phyloP scores from a whole-genome alignment of 2,888 invertebrate genomes.

The Uropetala carovei region DNA sequence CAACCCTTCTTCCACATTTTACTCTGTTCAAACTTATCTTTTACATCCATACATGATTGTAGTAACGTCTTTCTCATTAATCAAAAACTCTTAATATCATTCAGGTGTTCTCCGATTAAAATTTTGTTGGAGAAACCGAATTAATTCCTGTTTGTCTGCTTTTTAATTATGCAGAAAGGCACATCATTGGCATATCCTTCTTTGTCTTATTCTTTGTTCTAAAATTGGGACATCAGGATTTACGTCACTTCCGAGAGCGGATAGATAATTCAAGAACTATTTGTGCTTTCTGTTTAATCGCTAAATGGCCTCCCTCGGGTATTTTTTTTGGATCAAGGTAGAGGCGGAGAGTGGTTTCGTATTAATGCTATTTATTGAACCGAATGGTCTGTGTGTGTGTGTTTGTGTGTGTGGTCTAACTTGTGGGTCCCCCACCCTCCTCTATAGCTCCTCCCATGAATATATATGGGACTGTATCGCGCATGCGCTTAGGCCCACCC shows the following conservation, averaged over 20 bases:
- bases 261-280: conserved; percentile 62
- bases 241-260: conserved; percentile 39
- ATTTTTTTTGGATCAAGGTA: conserved; percentile 60
- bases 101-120: too few species aligned
- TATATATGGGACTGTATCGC: conserved; percentile 59
- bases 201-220: conserved; percentile 56
- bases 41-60: too few species aligned
- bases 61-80: too few species aligned
- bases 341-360: conserved; percentile 59
- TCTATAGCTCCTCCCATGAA: conserved; percentile 64
- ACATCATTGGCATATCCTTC: conserved; percentile 14
- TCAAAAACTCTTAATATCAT: too few species aligned
- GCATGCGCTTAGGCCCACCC: conserved; percentile 59
- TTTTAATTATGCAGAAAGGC: conserved; percentile 18
- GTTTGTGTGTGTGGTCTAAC: conserved; percentile 57
- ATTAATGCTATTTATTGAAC: conserved; percentile 64
- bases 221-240: conserved; percentile 57
- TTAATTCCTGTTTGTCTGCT: not conserved
- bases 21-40: too few species aligned
- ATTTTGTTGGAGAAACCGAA: not conserved
- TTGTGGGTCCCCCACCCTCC: conserved; percentile 52
- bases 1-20: too few species aligned
- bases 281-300: conserved; percentile 54
- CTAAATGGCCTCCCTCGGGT: conserved; percentile 55
- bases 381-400: conserved; percentile 39